phyloP scores from a whole-genome alignment of 2,888 invertebrate species.

The Campopleginae sp. region DNA sequence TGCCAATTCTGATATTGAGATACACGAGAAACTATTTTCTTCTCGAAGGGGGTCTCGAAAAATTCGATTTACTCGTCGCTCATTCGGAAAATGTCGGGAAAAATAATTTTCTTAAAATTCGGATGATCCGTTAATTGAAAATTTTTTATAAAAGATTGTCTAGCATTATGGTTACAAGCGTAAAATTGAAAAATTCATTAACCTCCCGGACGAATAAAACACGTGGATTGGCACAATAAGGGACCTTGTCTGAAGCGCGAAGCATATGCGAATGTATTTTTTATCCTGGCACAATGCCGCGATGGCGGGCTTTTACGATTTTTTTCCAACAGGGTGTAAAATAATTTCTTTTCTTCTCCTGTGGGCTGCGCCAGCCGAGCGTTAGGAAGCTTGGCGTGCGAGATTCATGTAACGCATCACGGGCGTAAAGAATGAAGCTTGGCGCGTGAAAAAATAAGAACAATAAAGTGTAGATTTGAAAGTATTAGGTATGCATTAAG shows the following conservation, averaged over 20 bases:
- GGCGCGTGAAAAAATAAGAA: constrained; percentile 3
- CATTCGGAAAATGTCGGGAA: not conserved
- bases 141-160: not conserved
- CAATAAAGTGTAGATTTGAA: not conserved
- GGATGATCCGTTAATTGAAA: not conserved
- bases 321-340: constrained; percentile 30
- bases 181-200: not conserved
- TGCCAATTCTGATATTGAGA: not conserved
- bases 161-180: not conserved
- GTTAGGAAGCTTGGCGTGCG: not conserved
- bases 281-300: constrained; percentile 13
- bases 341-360: constrained; percentile 40
- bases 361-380: not conserved
- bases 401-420: constrained; percentile 43
- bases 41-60: not conserved
- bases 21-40: not conserved
- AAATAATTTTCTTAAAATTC: no score
- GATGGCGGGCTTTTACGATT: constrained; percentile 17
- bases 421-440: constrained; percentile 37
- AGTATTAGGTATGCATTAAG: constrained; percentile 47
- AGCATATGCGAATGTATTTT: not conserved
- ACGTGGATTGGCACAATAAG: not conserved
- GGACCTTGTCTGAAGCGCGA: not conserved
- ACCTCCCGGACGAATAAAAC: not conserved
- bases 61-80: not conserved